Conservation (phyloP, 2,113 vertebrate species). For the Oreochromis niloticus region DNA sequence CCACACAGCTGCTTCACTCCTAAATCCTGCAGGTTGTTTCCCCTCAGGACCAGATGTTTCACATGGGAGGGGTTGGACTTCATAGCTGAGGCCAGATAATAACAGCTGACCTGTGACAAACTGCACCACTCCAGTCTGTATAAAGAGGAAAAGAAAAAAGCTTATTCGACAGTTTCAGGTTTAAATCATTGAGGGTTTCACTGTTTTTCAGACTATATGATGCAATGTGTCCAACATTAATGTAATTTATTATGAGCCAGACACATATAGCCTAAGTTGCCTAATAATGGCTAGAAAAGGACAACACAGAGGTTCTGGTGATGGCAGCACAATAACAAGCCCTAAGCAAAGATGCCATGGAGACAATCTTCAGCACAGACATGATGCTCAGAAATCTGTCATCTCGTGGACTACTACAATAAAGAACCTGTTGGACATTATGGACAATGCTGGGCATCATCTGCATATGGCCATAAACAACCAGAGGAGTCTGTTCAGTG, state of each 20-base stretch:
- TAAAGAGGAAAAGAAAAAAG: background rate
- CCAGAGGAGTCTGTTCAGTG: background rate
- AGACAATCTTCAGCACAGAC: background rate
- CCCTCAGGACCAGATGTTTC: background rate
- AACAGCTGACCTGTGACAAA: background rate
- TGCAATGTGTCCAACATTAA: background rate
- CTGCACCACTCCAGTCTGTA: background rate
- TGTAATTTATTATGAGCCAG: background rate
- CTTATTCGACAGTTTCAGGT: background rate
- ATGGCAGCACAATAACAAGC: background rate
- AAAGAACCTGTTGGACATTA: background rate
- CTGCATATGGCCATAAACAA: background rate
- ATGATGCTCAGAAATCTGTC: background rate
- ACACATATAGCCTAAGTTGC: background rate
- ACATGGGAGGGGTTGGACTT: background rate
- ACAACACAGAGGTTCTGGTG: background rate
- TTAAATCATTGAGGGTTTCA: background rate
- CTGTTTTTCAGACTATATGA: background rate
- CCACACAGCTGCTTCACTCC: background rate
- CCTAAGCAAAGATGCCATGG: background rate
- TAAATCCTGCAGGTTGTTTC: background rate
- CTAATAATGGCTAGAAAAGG: background rate
- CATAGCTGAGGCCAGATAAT: background rate
- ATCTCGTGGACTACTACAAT: background rate
- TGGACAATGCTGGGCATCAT: background rate